Conservation (phyloP, 2,113 vertebrate genomes). For the Trematocara stigmaticum region DNA sequence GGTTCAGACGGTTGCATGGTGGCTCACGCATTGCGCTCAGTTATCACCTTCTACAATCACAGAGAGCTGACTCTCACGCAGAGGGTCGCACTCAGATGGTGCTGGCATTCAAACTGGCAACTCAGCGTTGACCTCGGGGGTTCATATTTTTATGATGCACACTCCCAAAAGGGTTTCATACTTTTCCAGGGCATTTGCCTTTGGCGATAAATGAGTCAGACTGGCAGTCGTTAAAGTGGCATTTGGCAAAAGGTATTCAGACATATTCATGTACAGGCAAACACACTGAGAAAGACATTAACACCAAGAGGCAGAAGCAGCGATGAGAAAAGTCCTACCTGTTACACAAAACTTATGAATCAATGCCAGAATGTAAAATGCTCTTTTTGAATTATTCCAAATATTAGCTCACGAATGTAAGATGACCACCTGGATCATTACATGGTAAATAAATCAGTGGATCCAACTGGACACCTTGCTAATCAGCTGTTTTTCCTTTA, state of each 20-base stretch:
- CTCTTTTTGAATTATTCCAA: neutral
- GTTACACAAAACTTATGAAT: neutral
- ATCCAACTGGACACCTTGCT: neutral
- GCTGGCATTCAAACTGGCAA: neutral
- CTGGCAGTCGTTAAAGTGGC: neutral
- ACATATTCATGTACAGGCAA: neutral
- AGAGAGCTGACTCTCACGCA: constrained; percentile 46
- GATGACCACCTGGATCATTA: neutral
- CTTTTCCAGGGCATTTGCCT: neutral
- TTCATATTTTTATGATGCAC: neutral
- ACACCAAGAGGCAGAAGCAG: neutral
- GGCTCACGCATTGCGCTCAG: constrained; percentile 23
- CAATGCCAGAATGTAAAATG: neutral
- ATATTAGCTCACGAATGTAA: neutral
- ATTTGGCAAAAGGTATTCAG: neutral
- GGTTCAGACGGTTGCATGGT: constrained; percentile 6
- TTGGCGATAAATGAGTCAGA: neutral
- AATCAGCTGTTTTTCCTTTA: neutral
- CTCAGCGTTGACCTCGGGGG: neutral
- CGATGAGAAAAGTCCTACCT: neutral
- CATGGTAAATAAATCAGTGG: neutral
- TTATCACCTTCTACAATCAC: constrained; percentile 46
- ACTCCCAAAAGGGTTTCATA: neutral
- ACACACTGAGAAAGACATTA: neutral
- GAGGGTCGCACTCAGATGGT: neutral